phyloP scores from a whole-genome alignment of 1,140 invertebrate genomes.

The Drosophila leontia region DNA sequence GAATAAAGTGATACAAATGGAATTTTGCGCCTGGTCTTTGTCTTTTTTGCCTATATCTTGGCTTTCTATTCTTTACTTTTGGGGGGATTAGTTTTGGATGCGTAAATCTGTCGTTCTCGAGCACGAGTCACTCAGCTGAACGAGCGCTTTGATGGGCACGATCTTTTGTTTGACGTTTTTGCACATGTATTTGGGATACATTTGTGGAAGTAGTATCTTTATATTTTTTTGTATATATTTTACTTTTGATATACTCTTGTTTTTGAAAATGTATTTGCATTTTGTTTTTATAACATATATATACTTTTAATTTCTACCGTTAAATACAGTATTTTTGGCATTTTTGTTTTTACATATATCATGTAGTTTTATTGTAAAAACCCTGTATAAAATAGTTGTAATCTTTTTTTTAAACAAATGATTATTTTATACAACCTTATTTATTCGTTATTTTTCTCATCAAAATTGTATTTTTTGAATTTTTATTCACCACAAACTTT shows the following conservation, averaged over 20 bases:
- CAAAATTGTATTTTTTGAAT: neutral
- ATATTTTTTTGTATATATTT: neutral
- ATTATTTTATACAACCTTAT: neutral
- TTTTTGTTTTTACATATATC: no score
- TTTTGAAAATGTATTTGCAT: neutral
- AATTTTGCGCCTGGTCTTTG: slow-evolving; percentile 15
- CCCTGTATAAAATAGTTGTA: no score
- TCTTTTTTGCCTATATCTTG: slow-evolving; percentile 14
- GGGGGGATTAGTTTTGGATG: slow-evolving; percentile 39
- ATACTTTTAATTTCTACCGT: neutral
- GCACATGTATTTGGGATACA: slow-evolving; percentile 1
- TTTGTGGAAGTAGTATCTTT: neutral
- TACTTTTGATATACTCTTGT: neutral
- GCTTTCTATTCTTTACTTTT: slow-evolving; percentile 27
- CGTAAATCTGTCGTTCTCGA: slow-evolving; percentile 40
- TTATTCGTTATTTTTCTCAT: neutral
- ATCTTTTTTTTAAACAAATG: no score
- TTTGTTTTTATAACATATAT: no score
- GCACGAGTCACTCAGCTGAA: slow-evolving; percentile 36
- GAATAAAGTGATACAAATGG: slow-evolving; percentile 75
- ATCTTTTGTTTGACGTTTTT: slow-evolving; percentile 40
- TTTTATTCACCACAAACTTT: neutral
- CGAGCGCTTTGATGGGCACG: slow-evolving; percentile 19
- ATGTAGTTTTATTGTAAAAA: no score
- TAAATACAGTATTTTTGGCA: no score